A percentile compares a stretch with the other conserved stretches of the same genome.
phyloP scores from a whole-genome alignment of 2,113 vertebrate species.

The Meles meles region DNA sequence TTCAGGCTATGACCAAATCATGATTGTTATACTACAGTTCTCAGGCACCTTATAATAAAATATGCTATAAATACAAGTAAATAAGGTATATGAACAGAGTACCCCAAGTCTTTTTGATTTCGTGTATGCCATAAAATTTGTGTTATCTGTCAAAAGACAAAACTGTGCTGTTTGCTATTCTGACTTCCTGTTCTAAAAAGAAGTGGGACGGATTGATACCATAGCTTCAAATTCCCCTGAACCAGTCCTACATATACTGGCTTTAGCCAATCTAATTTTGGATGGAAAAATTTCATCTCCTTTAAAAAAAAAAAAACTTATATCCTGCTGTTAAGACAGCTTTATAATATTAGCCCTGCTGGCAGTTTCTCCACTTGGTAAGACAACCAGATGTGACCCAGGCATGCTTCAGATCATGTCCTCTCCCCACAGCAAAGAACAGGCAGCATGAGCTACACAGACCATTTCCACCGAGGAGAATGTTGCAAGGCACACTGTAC shows the following conservation, averaged over 20 bases:
- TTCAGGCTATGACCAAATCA: neutral
- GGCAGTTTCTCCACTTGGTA: slow-evolving; percentile 78
- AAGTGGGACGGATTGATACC: neutral
- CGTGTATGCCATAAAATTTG: neutral
- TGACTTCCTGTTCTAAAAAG: neutral
- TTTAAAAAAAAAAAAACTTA: neutral
- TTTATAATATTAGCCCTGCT: slow-evolving; percentile 5
- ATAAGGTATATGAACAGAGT: neutral
- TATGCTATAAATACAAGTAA: neutral
- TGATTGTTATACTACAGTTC: neutral
- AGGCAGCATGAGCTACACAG: slow-evolving; percentile 72
- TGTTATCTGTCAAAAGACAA: slow-evolving; percentile 35
- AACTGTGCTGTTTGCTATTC: neutral
- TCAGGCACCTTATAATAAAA: slow-evolving; percentile 3
- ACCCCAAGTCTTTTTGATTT: neutral
- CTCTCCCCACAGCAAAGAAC: slow-evolving; percentile 75
- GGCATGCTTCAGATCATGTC: slow-evolving; percentile 68
- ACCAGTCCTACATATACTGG: neutral
- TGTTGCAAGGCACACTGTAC: slow-evolving; percentile 90
- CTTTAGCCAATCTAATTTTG: slow-evolving; percentile 4
- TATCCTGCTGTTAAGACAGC: slow-evolving; percentile 17
- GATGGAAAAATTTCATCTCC: slow-evolving; percentile 21
- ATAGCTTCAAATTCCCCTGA: neutral
- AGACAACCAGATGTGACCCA: slow-evolving; percentile 61
- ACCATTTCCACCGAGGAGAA: slow-evolving; percentile 67